Base-by-base conservation (phyloP, 2,797 vertebrate species). In the Synaphobranchus kaupii region DNA sequence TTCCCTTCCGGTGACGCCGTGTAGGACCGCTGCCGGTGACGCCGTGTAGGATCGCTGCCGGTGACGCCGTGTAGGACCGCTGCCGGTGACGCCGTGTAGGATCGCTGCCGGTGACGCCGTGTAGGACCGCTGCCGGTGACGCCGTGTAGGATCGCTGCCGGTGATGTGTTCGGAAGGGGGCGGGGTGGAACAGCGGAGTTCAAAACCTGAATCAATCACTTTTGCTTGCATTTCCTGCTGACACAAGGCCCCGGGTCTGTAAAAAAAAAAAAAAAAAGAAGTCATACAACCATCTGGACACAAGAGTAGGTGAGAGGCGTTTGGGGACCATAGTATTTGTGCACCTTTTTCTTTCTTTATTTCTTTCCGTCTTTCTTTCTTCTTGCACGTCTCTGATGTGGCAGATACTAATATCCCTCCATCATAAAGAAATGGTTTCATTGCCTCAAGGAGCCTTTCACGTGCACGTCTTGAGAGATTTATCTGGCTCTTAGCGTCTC, bases 401-500 rank as follows among this genome's bases (percentile, higher is more conserved):
- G 25, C 81, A 86, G 31, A 39, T 82, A 68, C 28, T 66, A 86
- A 86, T 66, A 58, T 66, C 20, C 39, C 76, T 82, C 44, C 78
- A 63, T 86, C 58, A 86, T 86, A 56, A 48, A 83, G 58, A 48
- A 86, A 82, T 63, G 78, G 47, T 68, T 83, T 22, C n/a, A 80
- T 48, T 50, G 86, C 86, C 86, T 86, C 58, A 44, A 66, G 86
- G 76, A 54, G 76, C 78, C 86, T 63, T 86, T 66, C 63, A 82
- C 60, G 82, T 73, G 80, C 80, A 56, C 82, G 58, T 81, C 76
- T 58, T 47, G 90, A 93, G 90, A 94, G 91, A 94, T 90, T 93
- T 94, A 95, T 95, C 92, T 87, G 89, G 83, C 91, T 92, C 91
- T 93, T 94, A 94, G 94, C 92, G 90, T 92, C 92, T 91, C 92